These are phyloP conservation scores for Liolophura sinensis DNA, from an alignment of 1,140 invertebrate species.

Conservation along the genomic window DNA sequence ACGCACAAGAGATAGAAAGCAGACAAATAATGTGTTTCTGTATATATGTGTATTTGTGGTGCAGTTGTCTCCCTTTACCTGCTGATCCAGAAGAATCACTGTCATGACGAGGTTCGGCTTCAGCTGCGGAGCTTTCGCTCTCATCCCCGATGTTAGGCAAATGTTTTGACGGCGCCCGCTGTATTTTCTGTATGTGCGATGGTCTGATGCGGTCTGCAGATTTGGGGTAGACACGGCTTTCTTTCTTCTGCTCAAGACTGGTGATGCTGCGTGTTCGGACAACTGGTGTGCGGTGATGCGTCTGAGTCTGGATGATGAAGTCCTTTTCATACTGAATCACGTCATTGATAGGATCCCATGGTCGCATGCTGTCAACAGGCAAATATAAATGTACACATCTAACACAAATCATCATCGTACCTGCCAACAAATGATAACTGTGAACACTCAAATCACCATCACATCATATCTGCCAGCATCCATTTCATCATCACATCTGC, in stretches of 20 bases:
- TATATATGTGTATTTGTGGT: no score
- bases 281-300: constrained; percentile 72
- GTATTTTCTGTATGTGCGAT: constrained; percentile 2
- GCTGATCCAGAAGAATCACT: constrained; percentile 43
- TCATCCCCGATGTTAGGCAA: constrained; percentile 28
- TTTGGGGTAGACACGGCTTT: constrained; percentile 14
- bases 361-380: constrained; percentile 60
- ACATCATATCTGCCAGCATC: no score
- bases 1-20: neutral
- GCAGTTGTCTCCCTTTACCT: constrained; percentile 11
- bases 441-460: no score
- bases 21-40: neutral
- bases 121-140: constrained; percentile 50
- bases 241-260: constrained; percentile 37
- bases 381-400: no score
- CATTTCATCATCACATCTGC: no score
- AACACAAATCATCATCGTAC: no score
- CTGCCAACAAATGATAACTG: no score
- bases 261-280: constrained; percentile 51
- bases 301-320: constrained; percentile 73
- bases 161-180: constrained; percentile 16
- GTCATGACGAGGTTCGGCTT: constrained; percentile 31
- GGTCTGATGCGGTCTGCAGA: constrained; percentile 8
- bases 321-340: constrained; percentile 78
- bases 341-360: constrained; percentile 84